Conservation (phyloP, 2,888 invertebrate genomes). For the Aelia acuminata region DNA sequence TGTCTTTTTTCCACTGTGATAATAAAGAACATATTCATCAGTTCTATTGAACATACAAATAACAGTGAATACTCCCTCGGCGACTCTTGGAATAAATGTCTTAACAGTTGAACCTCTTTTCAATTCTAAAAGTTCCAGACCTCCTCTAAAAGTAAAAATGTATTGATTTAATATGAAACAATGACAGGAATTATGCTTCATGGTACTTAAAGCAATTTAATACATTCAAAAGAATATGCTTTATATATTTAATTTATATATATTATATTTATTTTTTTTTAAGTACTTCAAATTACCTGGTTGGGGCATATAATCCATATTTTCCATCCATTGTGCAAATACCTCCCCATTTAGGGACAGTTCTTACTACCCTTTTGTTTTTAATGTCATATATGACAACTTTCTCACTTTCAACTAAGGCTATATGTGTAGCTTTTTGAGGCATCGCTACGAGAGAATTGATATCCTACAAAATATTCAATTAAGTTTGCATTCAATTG, state of each 20-base stretch:
- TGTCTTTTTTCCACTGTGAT: slow-evolving; percentile 95
- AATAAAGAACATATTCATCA: slow-evolving; percentile 96
- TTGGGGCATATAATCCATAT: slow-evolving; percentile 92
- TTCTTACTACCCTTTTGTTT: slow-evolving; percentile 87
- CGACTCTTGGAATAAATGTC: slow-evolving; percentile 93
- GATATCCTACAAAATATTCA: slow-evolving; percentile 77
- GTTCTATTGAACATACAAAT: slow-evolving; percentile 94
- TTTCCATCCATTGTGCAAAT: slow-evolving; percentile 89
- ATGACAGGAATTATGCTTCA: background rate
- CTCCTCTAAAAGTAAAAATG: slow-evolving; percentile 76
- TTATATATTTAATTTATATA: no score
- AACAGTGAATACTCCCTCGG: slow-evolving; percentile 97
- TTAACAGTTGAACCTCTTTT: slow-evolving; percentile 90
- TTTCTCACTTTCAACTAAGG: slow-evolving; percentile 91
- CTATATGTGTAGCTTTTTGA: slow-evolving; percentile 87
- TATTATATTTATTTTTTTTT: background rate
- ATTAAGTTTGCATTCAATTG: background rate
- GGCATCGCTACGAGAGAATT: slow-evolving; percentile 84
- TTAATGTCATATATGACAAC: slow-evolving; percentile 91
- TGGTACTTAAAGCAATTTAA: background rate
- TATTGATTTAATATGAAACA: background rate
- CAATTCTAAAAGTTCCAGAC: slow-evolving; percentile 91
- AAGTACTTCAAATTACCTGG: slow-evolving; percentile 72
- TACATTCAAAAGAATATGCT: no score
- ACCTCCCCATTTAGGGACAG: slow-evolving; percentile 93